Percentiles rank a stretch among this genome's conserved stretches.
Evolutionary conservation across 2,888 invertebrate species (phyloP).

Genomic region (Cristatella mucedo): DNA sequence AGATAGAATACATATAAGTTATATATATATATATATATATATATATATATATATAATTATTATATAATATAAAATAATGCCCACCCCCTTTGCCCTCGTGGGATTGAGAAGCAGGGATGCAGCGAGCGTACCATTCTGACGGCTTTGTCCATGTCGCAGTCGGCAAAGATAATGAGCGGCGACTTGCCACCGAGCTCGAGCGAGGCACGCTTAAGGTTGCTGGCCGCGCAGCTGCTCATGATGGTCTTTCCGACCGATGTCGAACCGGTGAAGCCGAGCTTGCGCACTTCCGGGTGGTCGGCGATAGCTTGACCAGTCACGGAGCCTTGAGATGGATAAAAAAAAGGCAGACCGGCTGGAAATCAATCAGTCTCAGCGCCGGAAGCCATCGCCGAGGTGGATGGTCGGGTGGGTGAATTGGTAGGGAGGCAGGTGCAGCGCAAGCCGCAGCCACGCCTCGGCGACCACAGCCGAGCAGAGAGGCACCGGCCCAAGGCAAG

Average conservation of each 20-base stretch:
- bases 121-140: slow-evolving; percentile 54
- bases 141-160: slow-evolving; percentile 83
- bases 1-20: no score
- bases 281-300: slow-evolving; percentile 66
- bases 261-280: slow-evolving; percentile 89
- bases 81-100: neutral
- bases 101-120: neutral
- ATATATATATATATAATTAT: slow-evolving; percentile 1
- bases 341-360: no score
- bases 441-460: no score
- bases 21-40: slow-evolving; percentile 5
- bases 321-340: slow-evolving; percentile 50
- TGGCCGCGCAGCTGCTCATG: slow-evolving; percentile 70
- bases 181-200: slow-evolving; percentile 90
- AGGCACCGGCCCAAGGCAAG: no score
- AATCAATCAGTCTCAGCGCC: no score
- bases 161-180: slow-evolving; percentile 78
- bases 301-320: slow-evolving; percentile 71
- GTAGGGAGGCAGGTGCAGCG: no score
- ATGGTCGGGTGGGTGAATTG: no score
- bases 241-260: slow-evolving; percentile 78
- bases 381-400: no score
- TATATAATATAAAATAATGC: neutral
- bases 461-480: no score
- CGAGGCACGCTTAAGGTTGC: slow-evolving; percentile 85